Percentiles rank a stretch among this genome's conserved stretches.
phyloP scores from a whole-genome alignment of 1,140 invertebrate genomes.

The Halyomorpha halys region DNA sequence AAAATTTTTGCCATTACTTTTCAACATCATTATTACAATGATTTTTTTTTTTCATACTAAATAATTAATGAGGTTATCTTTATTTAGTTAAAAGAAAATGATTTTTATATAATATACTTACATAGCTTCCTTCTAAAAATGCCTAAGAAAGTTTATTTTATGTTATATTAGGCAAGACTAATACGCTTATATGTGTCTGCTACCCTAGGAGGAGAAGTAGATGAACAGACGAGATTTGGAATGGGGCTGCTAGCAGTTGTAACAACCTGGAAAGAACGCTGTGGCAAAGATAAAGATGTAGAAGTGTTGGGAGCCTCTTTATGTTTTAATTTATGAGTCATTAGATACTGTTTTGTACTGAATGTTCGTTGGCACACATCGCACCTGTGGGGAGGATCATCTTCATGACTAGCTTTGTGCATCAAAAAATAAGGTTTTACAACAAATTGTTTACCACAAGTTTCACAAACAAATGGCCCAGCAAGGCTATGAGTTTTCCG shows the following conservation, averaged over 20 bases:
- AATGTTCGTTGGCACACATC: constrained; percentile 40
- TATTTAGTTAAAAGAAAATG: too few relatives aligned
- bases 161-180: not conserved
- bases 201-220: not conserved
- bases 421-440: constrained; percentile 56
- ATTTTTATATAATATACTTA: too few relatives aligned
- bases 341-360: constrained; percentile 41
- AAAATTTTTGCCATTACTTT: too few relatives aligned
- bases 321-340: constrained; percentile 41
- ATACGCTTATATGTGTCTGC: not conserved
- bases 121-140: too few relatives aligned
- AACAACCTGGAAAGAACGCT: constrained; percentile 2
- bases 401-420: constrained; percentile 44
- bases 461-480: constrained; percentile 56
- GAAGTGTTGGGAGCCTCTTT: constrained; percentile 24
- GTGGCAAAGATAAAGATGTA: not conserved
- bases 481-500: constrained; percentile 52
- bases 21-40: too few relatives aligned
- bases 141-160: too few relatives aligned
- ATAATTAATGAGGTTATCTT: too few relatives aligned
- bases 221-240: not conserved
- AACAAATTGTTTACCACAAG: constrained; percentile 60
- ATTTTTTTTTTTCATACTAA: too few relatives aligned
- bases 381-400: constrained; percentile 34
- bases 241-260: not conserved